These are phyloP conservation scores for Tolmerus cingulatus DNA, from an alignment of 2,888 invertebrate genomes.

Conservation along the genomic window DNA sequence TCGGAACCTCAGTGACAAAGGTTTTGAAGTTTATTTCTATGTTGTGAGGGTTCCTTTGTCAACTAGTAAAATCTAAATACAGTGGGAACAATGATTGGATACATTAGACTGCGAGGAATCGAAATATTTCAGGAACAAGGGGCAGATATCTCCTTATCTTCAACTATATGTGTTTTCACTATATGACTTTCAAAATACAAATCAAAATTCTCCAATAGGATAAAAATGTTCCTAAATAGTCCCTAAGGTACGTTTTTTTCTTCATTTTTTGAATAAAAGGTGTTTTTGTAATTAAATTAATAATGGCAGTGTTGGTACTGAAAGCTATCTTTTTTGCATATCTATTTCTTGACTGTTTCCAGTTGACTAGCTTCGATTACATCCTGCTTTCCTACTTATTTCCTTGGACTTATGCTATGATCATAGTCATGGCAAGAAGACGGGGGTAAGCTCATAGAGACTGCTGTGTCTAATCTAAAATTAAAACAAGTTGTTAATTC, in stretches of 20 bases:
- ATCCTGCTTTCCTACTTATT: slow-evolving; percentile 40
- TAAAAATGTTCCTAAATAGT: slow-evolving; percentile 11
- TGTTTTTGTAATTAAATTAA: neutral
- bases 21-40: slow-evolving; percentile 32
- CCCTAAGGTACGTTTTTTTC: neutral
- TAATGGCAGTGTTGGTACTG: slow-evolving; percentile 27
- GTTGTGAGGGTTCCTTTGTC: slow-evolving; percentile 1
- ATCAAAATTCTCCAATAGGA: neutral
- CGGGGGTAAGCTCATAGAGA: slow-evolving; percentile 63
- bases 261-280: neutral
- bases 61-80: neutral
- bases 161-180: neutral
- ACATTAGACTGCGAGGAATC: neutral
- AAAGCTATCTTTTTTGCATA: slow-evolving; percentile 21
- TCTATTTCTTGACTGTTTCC: neutral
- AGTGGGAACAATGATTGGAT: neutral
- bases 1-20: slow-evolving; percentile 14
- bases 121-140: neutral
- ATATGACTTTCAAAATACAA: neutral
- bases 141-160: neutral
- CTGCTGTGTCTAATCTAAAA: slow-evolving; percentile 61
- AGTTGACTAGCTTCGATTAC: neutral
- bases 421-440: slow-evolving; percentile 62
- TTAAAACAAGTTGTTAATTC: neutral
- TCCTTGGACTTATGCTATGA: slow-evolving; percentile 52